These are phyloP conservation scores for Apis cerana DNA, from an alignment of 1,140 invertebrate species.

Conservation along the genomic window DNA sequence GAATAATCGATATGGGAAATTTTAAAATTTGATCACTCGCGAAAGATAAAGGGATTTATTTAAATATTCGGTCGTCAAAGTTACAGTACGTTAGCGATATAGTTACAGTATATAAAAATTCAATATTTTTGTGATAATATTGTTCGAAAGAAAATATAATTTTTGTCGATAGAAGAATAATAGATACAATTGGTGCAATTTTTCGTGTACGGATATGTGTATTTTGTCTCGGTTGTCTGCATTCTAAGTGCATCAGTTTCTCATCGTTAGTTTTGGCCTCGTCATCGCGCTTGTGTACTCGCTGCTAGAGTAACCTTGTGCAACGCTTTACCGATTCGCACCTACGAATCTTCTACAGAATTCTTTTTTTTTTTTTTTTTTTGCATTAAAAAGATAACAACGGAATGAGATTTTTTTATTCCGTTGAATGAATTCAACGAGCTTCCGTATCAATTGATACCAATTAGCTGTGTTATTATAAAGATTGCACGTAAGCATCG, in stretches of 20 bases:
- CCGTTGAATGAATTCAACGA: not conserved
- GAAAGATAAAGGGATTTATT: no score
- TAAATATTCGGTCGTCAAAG: no score
- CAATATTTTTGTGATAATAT: not conserved
- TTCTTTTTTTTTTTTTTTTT: not conserved
- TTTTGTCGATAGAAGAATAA: no score
- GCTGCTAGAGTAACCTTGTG: slow-evolving; percentile 31
- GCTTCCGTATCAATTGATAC: slow-evolving; percentile 8
- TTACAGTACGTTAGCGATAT: no score
- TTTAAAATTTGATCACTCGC: no score
- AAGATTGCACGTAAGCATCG: slow-evolving; percentile 1
- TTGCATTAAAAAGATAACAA: not conserved
- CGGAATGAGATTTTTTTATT: not conserved
- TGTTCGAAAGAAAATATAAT: not conserved
- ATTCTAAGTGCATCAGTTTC: slow-evolving; percentile 9
- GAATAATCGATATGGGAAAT: no score
- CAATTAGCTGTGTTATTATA: slow-evolving; percentile 17
- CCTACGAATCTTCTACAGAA: not conserved
- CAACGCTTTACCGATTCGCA: slow-evolving; percentile 18
- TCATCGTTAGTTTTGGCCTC: slow-evolving; percentile 24
- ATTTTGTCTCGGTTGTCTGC: not conserved
- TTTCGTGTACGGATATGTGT: not conserved
- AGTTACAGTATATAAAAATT: not conserved
- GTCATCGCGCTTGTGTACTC: slow-evolving; percentile 16
- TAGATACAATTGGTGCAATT: not conserved